Evolutionary conservation across 2,888 invertebrate species (phyloP), one percentile per base, ranked within the genome.

Genomic region (Drosophila neutralis): DNA sequence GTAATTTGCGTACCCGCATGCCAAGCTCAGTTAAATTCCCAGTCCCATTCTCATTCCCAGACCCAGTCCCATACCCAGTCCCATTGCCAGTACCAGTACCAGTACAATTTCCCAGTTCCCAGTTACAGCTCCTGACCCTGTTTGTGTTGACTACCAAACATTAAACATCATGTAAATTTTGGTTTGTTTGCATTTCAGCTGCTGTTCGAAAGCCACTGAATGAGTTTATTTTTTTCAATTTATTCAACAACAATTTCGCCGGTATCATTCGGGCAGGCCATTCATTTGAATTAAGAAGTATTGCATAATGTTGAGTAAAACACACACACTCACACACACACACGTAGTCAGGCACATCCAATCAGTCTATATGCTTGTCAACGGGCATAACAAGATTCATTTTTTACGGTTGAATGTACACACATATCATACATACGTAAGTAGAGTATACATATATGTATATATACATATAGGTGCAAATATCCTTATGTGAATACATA

Each of bases 141-240:
- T 63, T 63, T 36, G 31, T 63, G 45, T 63, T 63, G 35, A 13
- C 42, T 51, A 80, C 79, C 71, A 73, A 80, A 70, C 80, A 87
- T 85, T 85, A 80, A 83, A 87, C 75, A 88, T 83, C 83, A 77
- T 85, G 86, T 80, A 73, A 85, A 83, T 77, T 80, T 15, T 80
- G 77, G 72, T 83, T 80, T 76, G 64, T 64, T 78, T 69, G 62
- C 65, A 65, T 76, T 78, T 61, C 56, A 27, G 24, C 11, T 42
- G 21, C 57, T 58, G 24, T 59, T 40, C 29, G 27, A 42, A 18
- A 54, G 35, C 10, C 53, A 36, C 54, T 52, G 68, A 67, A 48
- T 60, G 51, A 69, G 48, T 73, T 66, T 73, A 51, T 64, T 74
- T 74, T 63, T 69, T 51, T 68, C 64, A 74, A 78, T 78, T 70